Conservation (phyloP, 2,113 vertebrate species). For the Casuarius casuarius region DNA sequence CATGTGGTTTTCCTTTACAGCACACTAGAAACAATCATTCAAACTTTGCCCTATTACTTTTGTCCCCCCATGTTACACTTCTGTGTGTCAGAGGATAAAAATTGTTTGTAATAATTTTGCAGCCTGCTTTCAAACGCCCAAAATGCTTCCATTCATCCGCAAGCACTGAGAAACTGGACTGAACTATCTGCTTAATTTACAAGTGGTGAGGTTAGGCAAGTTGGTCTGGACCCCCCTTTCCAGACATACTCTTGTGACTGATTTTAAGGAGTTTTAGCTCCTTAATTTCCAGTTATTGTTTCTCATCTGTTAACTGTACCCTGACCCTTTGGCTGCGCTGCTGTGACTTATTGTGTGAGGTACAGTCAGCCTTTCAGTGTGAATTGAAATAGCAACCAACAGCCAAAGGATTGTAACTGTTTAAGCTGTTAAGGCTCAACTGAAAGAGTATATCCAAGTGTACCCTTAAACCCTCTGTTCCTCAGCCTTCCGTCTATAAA, state of each 20-base stretch:
- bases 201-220: not conserved
- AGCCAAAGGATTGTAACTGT: conserved; percentile 1
- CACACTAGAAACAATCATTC: not conserved
- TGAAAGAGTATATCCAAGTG: not conserved
- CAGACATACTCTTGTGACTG: not conserved
- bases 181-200: not conserved
- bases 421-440: conserved; percentile 27
- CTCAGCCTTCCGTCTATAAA: conserved; percentile 4
- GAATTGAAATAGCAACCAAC: not conserved
- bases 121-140: not conserved
- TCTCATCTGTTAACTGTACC: conserved; percentile 23
- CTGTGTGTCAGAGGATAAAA: not conserved
- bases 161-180: not conserved
- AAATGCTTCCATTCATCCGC: not conserved
- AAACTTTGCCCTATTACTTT: not conserved
- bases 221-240: not conserved
- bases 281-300: conserved; percentile 22
- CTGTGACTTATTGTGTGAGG: not conserved
- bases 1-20: not conserved
- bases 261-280: not conserved
- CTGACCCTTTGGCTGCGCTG: not conserved
- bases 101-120: not conserved
- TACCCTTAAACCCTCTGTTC: not conserved
- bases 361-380: not conserved
- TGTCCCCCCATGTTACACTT: not conserved